Evolutionary conservation across 2,113 vertebrate species (phyloP).

Genomic region (Procavia capensis): DNA sequence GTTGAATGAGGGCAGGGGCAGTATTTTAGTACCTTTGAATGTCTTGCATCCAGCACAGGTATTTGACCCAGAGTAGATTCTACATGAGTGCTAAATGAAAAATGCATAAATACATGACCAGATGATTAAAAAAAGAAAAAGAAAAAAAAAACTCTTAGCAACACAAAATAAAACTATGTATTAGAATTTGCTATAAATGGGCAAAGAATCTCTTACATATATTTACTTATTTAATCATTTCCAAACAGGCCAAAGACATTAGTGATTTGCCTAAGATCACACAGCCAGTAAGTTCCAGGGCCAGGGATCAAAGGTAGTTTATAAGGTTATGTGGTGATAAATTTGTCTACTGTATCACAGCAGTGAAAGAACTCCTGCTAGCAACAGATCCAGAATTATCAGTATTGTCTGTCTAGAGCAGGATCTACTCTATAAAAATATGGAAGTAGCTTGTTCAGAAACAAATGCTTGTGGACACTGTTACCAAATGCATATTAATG

Average conservation of each 20-base stretch:
- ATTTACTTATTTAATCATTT: background rate
- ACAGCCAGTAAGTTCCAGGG: background rate
- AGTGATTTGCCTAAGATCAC: background rate
- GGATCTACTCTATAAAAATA: background rate
- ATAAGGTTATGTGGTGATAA: background rate
- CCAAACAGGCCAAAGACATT: background rate
- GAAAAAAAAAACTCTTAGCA: background rate
- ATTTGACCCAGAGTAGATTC: background rate
- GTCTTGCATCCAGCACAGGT: background rate
- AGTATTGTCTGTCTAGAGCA: background rate
- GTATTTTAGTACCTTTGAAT: background rate
- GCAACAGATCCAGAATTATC: background rate
- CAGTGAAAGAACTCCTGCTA: background rate
- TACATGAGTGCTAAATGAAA: background rate
- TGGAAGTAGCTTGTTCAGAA: background rate
- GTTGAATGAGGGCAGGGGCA: background rate
- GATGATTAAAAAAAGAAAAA: background rate
- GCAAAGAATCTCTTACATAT: background rate
- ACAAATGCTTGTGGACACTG: background rate
- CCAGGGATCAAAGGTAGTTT: background rate
- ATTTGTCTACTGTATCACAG: background rate
- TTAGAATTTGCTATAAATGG: background rate
- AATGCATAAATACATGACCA: background rate
- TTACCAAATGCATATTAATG: background rate
- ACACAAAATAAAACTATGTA: background rate